These are phyloP conservation scores for Tiphia femorata DNA, from an alignment of 2,888 invertebrate genomes.

Conservation along the genomic window DNA sequence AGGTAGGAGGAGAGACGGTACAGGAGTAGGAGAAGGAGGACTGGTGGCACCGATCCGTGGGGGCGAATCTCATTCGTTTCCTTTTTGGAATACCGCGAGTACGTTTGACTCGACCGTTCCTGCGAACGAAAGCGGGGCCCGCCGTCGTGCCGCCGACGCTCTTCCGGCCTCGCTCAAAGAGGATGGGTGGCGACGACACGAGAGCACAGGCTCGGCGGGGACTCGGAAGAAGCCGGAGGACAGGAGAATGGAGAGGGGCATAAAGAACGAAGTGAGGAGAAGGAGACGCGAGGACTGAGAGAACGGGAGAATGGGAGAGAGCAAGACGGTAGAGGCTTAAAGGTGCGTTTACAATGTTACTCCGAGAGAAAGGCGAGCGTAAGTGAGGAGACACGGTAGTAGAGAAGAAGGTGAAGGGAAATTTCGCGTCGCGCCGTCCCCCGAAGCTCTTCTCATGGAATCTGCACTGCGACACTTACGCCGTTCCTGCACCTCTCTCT, in stretches of 20 bases:
- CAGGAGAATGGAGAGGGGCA: too few relatives aligned
- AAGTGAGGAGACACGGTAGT: not conserved
- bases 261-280: not conserved
- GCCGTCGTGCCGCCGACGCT: not conserved
- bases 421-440: conserved; percentile 39
- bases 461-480: conserved; percentile 49
- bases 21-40: not conserved
- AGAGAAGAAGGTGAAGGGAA: conserved; percentile 5
- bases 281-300: not conserved
- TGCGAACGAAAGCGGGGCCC: not conserved
- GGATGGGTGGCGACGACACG: too few relatives aligned
- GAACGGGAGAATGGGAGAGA: not conserved
- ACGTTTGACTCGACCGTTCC: conserved; percentile 34
- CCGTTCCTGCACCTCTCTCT: conserved; percentile 28
- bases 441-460: conserved; percentile 32
- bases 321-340: conserved; percentile 5
- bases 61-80: conserved; percentile 43
- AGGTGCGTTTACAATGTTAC: conserved; percentile 13
- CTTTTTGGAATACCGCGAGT: conserved; percentile 47
- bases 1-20: not conserved
- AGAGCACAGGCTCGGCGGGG: not conserved
- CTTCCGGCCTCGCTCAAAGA: not conserved
- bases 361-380: conserved; percentile 10
- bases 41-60: conserved; percentile 31
- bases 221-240: too few relatives aligned